phyloP scores from a whole-genome alignment of 2,797 vertebrate species.

The Pangasius krempfi region DNA sequence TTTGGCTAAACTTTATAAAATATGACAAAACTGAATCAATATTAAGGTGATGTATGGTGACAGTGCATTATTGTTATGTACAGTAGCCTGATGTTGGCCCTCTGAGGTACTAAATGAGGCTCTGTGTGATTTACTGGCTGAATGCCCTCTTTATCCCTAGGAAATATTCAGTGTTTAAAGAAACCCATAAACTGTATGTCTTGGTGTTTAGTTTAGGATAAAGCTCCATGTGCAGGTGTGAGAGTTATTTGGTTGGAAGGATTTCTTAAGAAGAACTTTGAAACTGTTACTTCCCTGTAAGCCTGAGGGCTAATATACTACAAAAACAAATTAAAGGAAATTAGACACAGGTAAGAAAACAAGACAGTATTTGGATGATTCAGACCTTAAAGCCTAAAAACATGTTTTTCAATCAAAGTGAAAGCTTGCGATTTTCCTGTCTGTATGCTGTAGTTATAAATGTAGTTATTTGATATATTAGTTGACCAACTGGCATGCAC shows the following conservation, averaged over 20 bases:
- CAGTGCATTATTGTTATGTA: not conserved
- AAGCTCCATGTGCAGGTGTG: conserved; percentile 21
- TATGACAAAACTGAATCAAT: not conserved
- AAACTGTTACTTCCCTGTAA: conserved; percentile 36
- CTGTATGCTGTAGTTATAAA: not conserved
- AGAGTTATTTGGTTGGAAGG: conserved; percentile 29
- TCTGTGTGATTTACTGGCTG: conserved; percentile 30
- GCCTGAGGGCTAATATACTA: conserved; percentile 45
- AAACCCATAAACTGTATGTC: conserved; percentile 3
- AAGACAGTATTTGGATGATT: conserved; percentile 36
- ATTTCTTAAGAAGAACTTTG: conserved; percentile 25
- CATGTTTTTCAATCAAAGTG: conserved; percentile 36
- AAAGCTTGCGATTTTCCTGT: conserved; percentile 29
- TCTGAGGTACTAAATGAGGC: conserved; percentile 2
- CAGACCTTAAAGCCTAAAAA: conserved; percentile 38
- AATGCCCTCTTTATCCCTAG: conserved; percentile 1
- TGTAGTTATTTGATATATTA: conserved; percentile 21
- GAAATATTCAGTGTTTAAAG: conserved; percentile 26
- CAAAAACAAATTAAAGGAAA: conserved; percentile 52
- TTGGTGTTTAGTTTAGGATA: conserved; percentile 14
- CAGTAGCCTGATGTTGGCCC: not conserved
- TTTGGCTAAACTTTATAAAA: not conserved
- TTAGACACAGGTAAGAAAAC: conserved; percentile 51
- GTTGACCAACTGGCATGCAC: not conserved
- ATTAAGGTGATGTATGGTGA: not conserved